Evolutionary conservation across 2,797 vertebrate genomes (phyloP).

Genomic region (Propithecus perrieri): DNA sequence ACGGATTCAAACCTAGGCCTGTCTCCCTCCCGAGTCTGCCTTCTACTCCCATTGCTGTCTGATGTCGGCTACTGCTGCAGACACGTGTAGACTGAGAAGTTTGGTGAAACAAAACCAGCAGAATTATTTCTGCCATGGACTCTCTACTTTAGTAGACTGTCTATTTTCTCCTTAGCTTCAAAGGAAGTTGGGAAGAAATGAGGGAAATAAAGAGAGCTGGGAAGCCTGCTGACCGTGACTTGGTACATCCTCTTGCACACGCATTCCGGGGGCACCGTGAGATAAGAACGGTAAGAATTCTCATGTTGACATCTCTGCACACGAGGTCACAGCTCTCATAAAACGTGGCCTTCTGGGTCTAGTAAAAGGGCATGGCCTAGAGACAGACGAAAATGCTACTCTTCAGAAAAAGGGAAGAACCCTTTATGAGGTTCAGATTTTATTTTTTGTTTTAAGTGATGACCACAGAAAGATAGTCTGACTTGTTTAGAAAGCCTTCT

Average conservation of each 20-base stretch:
- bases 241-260: neutral
- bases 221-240: neutral
- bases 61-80: neutral
- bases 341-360: neutral
- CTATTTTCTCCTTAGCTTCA: slow-evolving; percentile 1
- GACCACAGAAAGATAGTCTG: slow-evolving; percentile 72
- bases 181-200: neutral
- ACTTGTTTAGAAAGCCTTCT: slow-evolving; percentile 62
- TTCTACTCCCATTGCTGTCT: neutral
- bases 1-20: neutral
- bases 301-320: neutral
- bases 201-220: neutral
- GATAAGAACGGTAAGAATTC: neutral
- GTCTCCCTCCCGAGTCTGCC: too few species aligned
- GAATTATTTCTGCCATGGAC: neutral
- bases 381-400: neutral
- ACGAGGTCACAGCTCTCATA: neutral
- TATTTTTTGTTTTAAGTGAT: slow-evolving; percentile 47
- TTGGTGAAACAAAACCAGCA: neutral
- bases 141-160: neutral
- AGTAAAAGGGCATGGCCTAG: neutral
- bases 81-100: neutral
- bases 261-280: neutral
- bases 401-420: neutral
- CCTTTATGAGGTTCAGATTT: neutral